phyloP scores from a whole-genome alignment of 2,113 vertebrate species.

The Crotalus horridus region DNA sequence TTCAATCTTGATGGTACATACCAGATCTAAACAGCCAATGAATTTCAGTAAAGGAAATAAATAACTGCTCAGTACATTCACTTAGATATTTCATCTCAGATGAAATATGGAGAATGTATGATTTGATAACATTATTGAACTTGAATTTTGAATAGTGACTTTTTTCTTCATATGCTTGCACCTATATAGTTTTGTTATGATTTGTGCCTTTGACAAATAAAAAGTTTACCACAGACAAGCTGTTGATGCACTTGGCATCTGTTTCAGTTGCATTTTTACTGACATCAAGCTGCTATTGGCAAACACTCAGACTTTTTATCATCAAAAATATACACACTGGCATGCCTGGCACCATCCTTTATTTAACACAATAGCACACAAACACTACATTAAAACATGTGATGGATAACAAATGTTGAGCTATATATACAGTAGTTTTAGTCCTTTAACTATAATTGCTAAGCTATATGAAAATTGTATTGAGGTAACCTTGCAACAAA shows the following conservation, averaged over 20 bases:
- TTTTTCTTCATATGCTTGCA: constrained; percentile 33
- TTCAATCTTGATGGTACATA: neutral
- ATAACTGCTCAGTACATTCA: neutral
- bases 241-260: constrained; percentile 61
- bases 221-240: constrained; percentile 64
- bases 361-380: constrained; percentile 21
- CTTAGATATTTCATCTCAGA: constrained; percentile 1
- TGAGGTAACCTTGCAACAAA: neutral
- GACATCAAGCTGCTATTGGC: constrained; percentile 63
- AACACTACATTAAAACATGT: constrained; percentile 29
- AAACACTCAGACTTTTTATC: constrained; percentile 55
- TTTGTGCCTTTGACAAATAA: constrained; percentile 64
- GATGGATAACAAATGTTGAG: neutral
- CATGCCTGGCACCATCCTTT: constrained; percentile 32
- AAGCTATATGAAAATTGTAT: constrained; percentile 17
- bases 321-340: constrained; percentile 47
- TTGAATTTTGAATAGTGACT: neutral
- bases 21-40: neutral
- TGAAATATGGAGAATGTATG: neutral
- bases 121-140: neutral
- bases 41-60: neutral
- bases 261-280: constrained; percentile 65
- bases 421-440: neutral
- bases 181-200: constrained; percentile 48
- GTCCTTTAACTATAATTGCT: constrained; percentile 31